phyloP scores from a whole-genome alignment of 1,140 invertebrate genomes.

The Rhopalosiphum padi region DNA sequence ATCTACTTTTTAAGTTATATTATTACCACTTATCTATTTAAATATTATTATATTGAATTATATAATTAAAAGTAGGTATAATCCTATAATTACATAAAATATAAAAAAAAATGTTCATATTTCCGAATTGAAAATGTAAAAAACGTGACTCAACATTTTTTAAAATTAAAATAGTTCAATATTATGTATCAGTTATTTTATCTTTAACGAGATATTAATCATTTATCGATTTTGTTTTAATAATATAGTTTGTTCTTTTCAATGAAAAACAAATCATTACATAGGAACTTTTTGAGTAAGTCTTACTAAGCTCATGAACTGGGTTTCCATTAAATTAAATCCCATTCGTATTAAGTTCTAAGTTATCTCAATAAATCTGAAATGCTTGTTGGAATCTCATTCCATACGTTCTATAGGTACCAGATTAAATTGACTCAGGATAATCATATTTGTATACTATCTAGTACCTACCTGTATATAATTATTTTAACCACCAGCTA shows the following conservation, averaged over 20 bases:
- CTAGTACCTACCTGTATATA: not conserved
- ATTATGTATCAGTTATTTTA: not conserved
- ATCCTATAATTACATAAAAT: not conserved
- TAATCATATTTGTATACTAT: not conserved
- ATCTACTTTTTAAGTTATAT: not conserved
- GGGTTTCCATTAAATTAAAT: conserved; percentile 11
- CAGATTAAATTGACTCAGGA: not conserved
- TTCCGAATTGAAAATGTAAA: too few relatives aligned
- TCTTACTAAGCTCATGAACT: not conserved
- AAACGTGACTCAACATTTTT: not conserved
- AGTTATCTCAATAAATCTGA: conserved; percentile 14
- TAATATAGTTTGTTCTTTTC: not conserved
- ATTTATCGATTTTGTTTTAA: not conserved
- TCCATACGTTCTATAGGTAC: not conserved
- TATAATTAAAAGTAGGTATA: not conserved
- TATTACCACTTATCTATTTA: not conserved
- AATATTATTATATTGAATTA: not conserved
- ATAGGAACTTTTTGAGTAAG: not conserved
- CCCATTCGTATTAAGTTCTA: not conserved
- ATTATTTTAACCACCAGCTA: not conserved
- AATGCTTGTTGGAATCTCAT: not conserved
- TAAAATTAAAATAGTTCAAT: not conserved
- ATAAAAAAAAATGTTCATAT: not conserved
- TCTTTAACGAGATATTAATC: not conserved
- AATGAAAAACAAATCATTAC: conserved; percentile 8